A percentile compares a stretch with the other conserved stretches of the same genome.
phyloP scores from a whole-genome alignment of 1,140 invertebrate genomes.

The Muscidifurax raptorellus region DNA sequence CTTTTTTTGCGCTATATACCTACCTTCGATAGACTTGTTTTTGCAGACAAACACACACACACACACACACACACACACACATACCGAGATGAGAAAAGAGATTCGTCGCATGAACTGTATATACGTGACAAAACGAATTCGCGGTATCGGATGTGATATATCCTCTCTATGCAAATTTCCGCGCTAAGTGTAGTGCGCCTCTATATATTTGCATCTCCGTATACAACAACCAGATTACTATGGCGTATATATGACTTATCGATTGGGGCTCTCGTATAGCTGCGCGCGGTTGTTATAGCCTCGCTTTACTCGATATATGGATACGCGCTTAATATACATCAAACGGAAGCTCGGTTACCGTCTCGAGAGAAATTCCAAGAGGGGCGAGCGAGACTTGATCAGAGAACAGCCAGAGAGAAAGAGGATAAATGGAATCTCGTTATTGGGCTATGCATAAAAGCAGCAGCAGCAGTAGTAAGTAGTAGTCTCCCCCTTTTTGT shows the following conservation, averaged over 20 bases:
- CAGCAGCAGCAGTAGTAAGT: too few relatives aligned
- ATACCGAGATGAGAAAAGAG: not conserved
- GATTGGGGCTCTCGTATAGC: not conserved
- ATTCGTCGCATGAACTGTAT: too few relatives aligned
- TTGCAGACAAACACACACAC: not conserved
- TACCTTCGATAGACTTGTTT: slow-evolving; percentile 30
- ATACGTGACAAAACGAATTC: too few relatives aligned
- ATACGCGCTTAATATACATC: not conserved
- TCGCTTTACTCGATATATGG: too few relatives aligned
- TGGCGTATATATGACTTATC: not conserved
- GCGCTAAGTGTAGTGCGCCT: too few relatives aligned
- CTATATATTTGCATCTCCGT: too few relatives aligned
- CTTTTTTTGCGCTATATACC: slow-evolving; percentile 27
- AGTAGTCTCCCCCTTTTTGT: not conserved
- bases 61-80: not conserved
- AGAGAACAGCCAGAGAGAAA: not conserved
- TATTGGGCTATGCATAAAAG: not conserved
- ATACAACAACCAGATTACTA: too few relatives aligned
- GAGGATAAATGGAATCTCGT: not conserved
- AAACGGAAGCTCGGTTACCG: not conserved
- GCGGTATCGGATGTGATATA: too few relatives aligned
- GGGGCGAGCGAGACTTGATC: not conserved
- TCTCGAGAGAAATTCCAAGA: not conserved
- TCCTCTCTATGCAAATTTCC: too few relatives aligned
- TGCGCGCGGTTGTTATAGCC: too few relatives aligned